phyloP scores from a whole-genome alignment of 2,888 invertebrate species.

The Ormyrus pomaceus region DNA sequence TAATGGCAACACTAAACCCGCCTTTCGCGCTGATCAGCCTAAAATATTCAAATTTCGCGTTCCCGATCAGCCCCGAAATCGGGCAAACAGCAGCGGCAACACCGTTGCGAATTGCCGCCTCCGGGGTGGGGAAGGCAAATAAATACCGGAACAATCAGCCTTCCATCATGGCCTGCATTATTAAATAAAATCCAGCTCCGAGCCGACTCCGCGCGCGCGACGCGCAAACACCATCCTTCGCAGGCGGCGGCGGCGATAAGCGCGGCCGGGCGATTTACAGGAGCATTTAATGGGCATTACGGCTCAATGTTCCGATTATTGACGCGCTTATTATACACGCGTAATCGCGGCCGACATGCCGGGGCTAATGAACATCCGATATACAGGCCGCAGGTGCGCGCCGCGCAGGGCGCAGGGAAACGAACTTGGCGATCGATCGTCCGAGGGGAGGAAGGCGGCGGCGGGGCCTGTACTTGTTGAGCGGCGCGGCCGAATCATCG shows the following conservation, averaged over 20 bases:
- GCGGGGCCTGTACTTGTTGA: constrained; percentile 32
- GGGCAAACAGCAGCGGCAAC: too few relatives aligned
- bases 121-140: too few relatives aligned
- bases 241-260: too few relatives aligned
- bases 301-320: constrained; percentile 47
- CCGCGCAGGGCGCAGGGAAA: constrained; percentile 20
- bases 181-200: background rate
- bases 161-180: background rate
- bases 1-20: too few relatives aligned
- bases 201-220: background rate
- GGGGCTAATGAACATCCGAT: constrained; percentile 45
- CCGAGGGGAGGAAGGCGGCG: too few relatives aligned
- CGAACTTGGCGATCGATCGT: constrained; percentile 7
- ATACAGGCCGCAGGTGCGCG: background rate
- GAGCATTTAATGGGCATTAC: constrained; percentile 47
- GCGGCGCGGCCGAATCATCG: constrained; percentile 10
- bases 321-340: constrained; percentile 53
- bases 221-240: too few relatives aligned
- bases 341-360: constrained; percentile 33
- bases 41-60: background rate
- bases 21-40: too few relatives aligned
- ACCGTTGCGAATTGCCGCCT: too few relatives aligned
- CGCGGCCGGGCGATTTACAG: constrained; percentile 24
- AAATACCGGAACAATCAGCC: too few relatives aligned
- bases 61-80: too few relatives aligned